Evolutionary conservation across 2,113 vertebrate species (phyloP).

Genomic region (Trogon surrucura): DNA sequence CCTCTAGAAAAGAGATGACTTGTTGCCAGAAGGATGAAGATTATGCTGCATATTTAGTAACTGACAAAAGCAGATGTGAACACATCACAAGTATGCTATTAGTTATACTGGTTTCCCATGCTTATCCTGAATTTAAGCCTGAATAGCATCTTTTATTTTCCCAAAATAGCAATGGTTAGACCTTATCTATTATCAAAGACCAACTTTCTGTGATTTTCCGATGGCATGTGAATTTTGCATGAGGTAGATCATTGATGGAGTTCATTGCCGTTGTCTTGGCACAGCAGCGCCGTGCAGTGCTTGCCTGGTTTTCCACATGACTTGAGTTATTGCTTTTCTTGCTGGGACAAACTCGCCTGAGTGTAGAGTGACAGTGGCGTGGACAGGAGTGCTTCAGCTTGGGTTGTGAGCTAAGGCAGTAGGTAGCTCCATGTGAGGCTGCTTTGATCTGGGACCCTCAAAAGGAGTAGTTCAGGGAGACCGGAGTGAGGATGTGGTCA

Average conservation of each 20-base stretch:
- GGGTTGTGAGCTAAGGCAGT: accelerated
- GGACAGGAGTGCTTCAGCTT: not conserved
- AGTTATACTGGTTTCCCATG: not conserved
- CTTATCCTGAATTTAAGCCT: not conserved
- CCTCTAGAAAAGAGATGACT: not conserved
- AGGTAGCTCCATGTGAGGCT: not conserved
- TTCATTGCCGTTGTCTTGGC: not conserved
- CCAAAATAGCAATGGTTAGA: not conserved
- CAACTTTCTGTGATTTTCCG: not conserved
- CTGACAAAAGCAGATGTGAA: not conserved
- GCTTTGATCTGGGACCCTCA: not conserved
- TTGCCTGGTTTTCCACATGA: not conserved
- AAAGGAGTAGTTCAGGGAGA: too few species aligned
- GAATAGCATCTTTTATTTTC: not conserved
- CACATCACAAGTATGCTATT: not conserved
- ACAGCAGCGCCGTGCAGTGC: not conserved
- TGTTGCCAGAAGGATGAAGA: not conserved
- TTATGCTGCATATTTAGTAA: not conserved
- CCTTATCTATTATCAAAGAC: not conserved
- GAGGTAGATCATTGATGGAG: not conserved
- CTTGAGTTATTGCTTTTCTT: not conserved
- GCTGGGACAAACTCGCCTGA: accelerated
- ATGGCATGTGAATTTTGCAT: not conserved
- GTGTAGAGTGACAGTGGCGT: accelerated
- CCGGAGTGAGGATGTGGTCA: not conserved